phyloP scores from a whole-genome alignment of 1,140 invertebrate genomes.

The Conopomorpha cramerella region DNA sequence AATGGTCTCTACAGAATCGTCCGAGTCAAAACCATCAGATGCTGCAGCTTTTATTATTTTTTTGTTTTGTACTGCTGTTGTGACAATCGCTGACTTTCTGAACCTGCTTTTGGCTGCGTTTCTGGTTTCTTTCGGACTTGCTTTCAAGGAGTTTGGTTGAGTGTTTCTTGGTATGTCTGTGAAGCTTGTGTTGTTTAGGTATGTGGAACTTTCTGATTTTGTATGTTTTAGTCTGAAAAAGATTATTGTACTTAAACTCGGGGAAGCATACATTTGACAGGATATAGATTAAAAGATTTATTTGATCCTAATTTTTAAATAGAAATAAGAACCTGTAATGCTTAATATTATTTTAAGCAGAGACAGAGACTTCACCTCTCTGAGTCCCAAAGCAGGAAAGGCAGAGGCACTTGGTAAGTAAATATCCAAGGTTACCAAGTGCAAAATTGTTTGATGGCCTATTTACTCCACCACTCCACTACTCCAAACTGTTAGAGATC shows the following conservation, averaged over 20 bases:
- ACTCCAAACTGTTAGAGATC: too few relatives aligned
- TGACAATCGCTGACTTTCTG: constrained; percentile 63
- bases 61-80: constrained; percentile 57
- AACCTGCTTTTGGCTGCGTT: constrained; percentile 56
- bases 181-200: constrained; percentile 41
- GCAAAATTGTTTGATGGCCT: too few relatives aligned
- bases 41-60: constrained; percentile 32
- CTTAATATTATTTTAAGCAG: too few relatives aligned
- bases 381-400: too few relatives aligned
- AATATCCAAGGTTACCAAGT: too few relatives aligned
- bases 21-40: constrained; percentile 58
- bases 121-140: constrained; percentile 22
- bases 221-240: constrained; percentile 40
- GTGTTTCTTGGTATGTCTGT: constrained; percentile 46
- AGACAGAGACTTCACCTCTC: too few relatives aligned
- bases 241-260: constrained; percentile 8
- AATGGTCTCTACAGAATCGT: constrained; percentile 46
- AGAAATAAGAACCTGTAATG: too few relatives aligned
- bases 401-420: too few relatives aligned
- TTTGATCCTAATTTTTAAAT: too few relatives aligned
- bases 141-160: constrained; percentile 26
- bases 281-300: too few relatives aligned
- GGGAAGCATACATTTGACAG: too few relatives aligned
- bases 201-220: constrained; percentile 28
- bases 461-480: too few relatives aligned